Conservation (phyloP, 2,797 vertebrate species). For the Tympanoctomys barrerae region DNA sequence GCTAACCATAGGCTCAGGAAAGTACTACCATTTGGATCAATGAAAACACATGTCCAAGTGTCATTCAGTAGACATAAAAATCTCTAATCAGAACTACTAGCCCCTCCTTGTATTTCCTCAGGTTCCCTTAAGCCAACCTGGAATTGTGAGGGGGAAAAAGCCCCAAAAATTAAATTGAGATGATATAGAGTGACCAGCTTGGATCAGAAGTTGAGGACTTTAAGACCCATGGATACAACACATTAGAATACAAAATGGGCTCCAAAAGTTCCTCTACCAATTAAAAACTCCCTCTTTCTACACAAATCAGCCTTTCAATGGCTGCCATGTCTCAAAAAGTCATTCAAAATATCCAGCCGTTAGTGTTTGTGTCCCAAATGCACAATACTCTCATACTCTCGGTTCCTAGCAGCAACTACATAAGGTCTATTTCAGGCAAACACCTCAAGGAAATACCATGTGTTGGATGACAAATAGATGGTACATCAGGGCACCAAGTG, state of each 20-base stretch:
- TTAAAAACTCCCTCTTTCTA: background rate
- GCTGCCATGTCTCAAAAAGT: background rate
- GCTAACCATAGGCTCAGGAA: background rate
- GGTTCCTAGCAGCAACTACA: background rate
- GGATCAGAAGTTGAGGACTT: background rate
- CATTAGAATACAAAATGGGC: background rate
- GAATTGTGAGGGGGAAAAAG: background rate
- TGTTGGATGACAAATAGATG: background rate
- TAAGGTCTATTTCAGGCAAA: background rate
- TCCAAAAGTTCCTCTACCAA: too few relatives aligned
- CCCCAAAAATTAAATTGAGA: background rate
- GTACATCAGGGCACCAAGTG: background rate
- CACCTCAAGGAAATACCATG: background rate
- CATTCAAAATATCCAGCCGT: background rate
- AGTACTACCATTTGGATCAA: background rate
- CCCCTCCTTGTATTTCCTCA: background rate
- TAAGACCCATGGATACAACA: background rate
- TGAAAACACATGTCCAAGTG: background rate
- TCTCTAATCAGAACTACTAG: background rate
- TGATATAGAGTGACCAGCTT: background rate
- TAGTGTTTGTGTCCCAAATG: background rate
- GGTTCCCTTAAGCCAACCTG: background rate
- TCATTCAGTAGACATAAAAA: background rate
- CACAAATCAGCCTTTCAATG: background rate
- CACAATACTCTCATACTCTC: background rate